Evolutionary conservation across 2,888 invertebrate genomes (phyloP).

Genomic region (Platycheirus rosarum): DNA sequence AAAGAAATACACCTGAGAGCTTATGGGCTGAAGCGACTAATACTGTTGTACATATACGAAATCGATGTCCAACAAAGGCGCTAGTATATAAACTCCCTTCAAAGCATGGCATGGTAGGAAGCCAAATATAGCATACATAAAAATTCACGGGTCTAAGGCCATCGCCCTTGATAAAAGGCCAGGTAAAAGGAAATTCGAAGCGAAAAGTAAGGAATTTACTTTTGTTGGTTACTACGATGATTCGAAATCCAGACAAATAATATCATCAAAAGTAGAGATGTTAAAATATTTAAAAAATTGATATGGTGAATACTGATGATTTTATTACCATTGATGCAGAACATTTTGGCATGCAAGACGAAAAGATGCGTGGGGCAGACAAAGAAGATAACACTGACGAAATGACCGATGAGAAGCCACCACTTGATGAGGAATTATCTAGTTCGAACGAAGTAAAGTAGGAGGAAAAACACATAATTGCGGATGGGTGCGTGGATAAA

Average conservation of each 20-base stretch:
- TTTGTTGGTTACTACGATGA: constrained; percentile 37
- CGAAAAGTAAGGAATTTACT: constrained; percentile 31
- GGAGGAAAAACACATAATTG: no score
- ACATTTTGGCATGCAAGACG: neutral
- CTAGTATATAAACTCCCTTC: neutral
- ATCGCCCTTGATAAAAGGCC: constrained; percentile 27
- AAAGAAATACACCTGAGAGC: constrained; percentile 61
- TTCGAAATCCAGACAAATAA: constrained; percentile 28
- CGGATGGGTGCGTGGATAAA: neutral
- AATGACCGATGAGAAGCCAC: neutral
- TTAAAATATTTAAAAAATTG: constrained; percentile 28
- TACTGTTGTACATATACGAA: constrained; percentile 63
- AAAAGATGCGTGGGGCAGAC: neutral
- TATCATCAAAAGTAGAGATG: constrained; percentile 35
- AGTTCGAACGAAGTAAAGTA: no score
- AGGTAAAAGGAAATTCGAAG: constrained; percentile 30
- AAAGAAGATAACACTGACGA: neutral
- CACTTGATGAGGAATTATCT: no score
- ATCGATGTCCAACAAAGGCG: constrained; percentile 28
- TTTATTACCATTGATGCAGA: neutral
- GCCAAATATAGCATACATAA: neutral
- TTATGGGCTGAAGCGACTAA: constrained; percentile 77
- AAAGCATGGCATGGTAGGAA: no score
- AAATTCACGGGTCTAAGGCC: constrained; percentile 41
- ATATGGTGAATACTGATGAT: neutral